Conservation (phyloP, 2,888 invertebrate species). For the Hypsopygia costalis region DNA sequence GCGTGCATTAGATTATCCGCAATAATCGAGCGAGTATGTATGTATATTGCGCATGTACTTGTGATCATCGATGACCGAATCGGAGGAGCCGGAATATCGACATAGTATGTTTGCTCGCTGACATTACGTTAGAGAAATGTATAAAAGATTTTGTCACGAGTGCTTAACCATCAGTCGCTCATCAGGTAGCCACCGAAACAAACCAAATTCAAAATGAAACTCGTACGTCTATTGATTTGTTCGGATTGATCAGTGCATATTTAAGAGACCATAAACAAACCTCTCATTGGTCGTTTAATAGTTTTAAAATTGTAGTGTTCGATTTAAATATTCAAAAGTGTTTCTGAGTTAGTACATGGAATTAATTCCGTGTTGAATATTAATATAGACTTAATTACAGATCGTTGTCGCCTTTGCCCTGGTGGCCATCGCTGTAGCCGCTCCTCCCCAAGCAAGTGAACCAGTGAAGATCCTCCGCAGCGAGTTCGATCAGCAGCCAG, state of each 20-base stretch:
- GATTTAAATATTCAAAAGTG: neutral
- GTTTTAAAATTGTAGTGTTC: neutral
- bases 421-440: slow-evolving; percentile 48
- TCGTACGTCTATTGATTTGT: slow-evolving; percentile 45
- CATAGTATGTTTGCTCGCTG: slow-evolving; percentile 56
- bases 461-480: slow-evolving; percentile 39
- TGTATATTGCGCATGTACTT: slow-evolving; percentile 21
- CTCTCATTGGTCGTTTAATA: neutral
- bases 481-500: slow-evolving; percentile 37
- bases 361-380: neutral
- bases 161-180: slow-evolving; percentile 60
- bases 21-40: slow-evolving; percentile 22
- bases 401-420: slow-evolving; percentile 46
- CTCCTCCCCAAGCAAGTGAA: slow-evolving; percentile 35
- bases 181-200: slow-evolving; percentile 48
- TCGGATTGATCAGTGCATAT: neutral
- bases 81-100: slow-evolving; percentile 54
- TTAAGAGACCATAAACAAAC: no score
- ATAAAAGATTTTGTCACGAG: slow-evolving; percentile 62
- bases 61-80: slow-evolving; percentile 55
- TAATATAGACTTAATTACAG: slow-evolving; percentile 13
- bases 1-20: slow-evolving; percentile 12
- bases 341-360: neutral
- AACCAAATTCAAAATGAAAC: slow-evolving; percentile 63
- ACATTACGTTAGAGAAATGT: slow-evolving; percentile 70